Percentiles rank a stretch among this genome's conserved stretches.
phyloP scores from a whole-genome alignment of 2,888 invertebrate genomes.

The Trilocha varians region DNA sequence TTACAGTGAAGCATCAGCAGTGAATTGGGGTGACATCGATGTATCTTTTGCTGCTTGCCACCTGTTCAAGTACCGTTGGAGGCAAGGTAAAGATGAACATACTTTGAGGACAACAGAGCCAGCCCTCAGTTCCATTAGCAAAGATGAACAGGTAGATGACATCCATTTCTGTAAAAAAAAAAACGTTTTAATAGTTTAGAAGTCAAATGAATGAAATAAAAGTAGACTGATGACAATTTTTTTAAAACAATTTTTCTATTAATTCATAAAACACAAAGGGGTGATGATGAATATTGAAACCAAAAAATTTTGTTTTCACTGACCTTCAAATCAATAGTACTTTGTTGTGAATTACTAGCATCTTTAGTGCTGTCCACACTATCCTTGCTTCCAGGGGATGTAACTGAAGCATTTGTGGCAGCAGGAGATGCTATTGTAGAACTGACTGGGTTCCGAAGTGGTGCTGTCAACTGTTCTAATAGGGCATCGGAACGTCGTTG shows the following conservation, averaged over 20 bases:
- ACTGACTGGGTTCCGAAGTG: slow-evolving; percentile 46
- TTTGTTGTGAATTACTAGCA: slow-evolving; percentile 40
- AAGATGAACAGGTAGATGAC: slow-evolving; percentile 82
- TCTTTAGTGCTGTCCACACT: slow-evolving; percentile 49
- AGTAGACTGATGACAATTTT: no score
- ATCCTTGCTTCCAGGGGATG: slow-evolving; percentile 53
- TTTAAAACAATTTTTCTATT: no score
- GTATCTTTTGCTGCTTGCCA: slow-evolving; percentile 77
- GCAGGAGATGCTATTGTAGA: slow-evolving; percentile 32
- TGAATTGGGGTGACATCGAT: slow-evolving; percentile 79
- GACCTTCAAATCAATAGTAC: slow-evolving; percentile 58
- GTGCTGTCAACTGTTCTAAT: slow-evolving; percentile 58
- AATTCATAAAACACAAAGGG: not conserved
- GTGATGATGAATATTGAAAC: not conserved
- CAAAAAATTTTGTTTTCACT: not conserved
- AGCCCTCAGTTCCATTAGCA: slow-evolving; percentile 86
- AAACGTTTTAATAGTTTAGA: not conserved
- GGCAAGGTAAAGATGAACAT: slow-evolving; percentile 82
- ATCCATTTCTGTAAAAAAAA: slow-evolving; percentile 77
- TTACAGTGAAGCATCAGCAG: slow-evolving; percentile 76
- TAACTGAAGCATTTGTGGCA: slow-evolving; percentile 27
- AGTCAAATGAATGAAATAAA: not conserved
- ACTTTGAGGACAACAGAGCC: slow-evolving; percentile 87
- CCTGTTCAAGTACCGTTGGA: slow-evolving; percentile 65
- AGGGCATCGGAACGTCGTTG: slow-evolving; percentile 62